These are phyloP conservation scores for Megaceryle maxima DNA, from an alignment of 2,113 vertebrate species.

Conservation along the genomic window DNA sequence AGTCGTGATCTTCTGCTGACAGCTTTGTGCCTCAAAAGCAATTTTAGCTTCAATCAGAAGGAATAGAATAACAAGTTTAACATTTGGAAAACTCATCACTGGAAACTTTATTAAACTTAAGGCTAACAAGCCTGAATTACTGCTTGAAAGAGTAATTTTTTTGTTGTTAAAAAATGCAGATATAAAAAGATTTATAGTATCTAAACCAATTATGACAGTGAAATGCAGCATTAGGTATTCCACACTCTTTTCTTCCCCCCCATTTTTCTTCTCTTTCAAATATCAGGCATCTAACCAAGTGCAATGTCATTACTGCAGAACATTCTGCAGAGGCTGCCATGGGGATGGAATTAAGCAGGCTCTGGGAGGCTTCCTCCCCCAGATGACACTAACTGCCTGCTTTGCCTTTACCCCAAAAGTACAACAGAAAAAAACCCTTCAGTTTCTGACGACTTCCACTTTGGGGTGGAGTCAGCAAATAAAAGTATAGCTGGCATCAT, in stretches of 20 bases:
- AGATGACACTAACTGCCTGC: not conserved
- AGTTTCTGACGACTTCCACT: not conserved
- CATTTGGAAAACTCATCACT: slow-evolving; percentile 58
- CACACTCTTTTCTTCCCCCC: not conserved
- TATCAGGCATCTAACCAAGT: not conserved
- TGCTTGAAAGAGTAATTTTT: not conserved
- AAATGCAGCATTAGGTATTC: not conserved
- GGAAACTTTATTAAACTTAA: slow-evolving; percentile 49
- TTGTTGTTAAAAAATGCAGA: slow-evolving; percentile 15
- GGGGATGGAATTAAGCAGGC: not conserved
- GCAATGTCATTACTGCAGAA: not conserved
- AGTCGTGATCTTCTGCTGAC: not conserved
- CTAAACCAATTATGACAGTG: not conserved
- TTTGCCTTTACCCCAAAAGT: not conserved
- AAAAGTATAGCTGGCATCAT: rapidly evolving
- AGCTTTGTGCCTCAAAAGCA: slow-evolving; percentile 5
- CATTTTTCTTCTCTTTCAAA: not conserved
- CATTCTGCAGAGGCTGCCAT: not conserved
- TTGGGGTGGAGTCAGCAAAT: not conserved
- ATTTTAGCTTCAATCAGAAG: slow-evolving; percentile 42
- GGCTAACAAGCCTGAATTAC: slow-evolving; percentile 38
- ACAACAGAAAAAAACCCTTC: not conserved
- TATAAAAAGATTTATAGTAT: not conserved
- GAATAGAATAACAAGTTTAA: slow-evolving; percentile 48
- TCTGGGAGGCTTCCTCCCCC: not conserved